A percentile compares a stretch with the other conserved stretches of the same genome.
Evolutionary conservation across 1,140 invertebrate species (phyloP).

Genomic region (Cephus cinctus): DNA sequence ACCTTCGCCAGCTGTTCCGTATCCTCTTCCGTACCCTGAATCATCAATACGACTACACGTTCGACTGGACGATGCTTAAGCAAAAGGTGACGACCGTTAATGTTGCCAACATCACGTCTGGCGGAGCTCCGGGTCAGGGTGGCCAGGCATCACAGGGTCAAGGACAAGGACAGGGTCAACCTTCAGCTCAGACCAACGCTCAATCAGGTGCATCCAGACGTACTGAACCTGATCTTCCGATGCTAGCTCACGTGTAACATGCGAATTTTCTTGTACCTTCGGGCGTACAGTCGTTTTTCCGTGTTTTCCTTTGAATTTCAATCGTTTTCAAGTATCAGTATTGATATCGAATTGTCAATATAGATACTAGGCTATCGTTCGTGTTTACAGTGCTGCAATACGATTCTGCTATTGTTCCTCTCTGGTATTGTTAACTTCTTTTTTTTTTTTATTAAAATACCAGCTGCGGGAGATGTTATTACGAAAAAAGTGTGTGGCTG

Average conservation of each 20-base stretch:
- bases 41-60: conserved; percentile 99
- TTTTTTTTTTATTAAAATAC: conserved; percentile 1
- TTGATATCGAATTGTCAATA: too few species aligned
- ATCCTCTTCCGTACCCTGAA: conserved; percentile 99
- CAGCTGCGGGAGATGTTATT: conserved; percentile 6
- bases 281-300: too few species aligned
- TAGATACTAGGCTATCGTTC: too few species aligned
- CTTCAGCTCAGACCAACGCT: conserved; percentile 30
- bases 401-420: conserved; percentile 10
- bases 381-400: neutral
- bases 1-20: conserved; percentile 93
- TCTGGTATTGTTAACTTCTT: conserved; percentile 5
- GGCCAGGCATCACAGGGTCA: conserved; percentile 31
- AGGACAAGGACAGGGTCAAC: conserved; percentile 38
- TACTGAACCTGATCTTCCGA: too few species aligned
- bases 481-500: conserved; percentile 6
- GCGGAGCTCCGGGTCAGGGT: conserved; percentile 26
- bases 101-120: conserved; percentile 12
- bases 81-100: conserved; percentile 66
- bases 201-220: conserved; percentile 37
- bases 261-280: too few species aligned
- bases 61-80: conserved; percentile 99
- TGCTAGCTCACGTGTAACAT: too few species aligned
- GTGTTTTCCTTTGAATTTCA: too few species aligned
- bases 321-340: too few species aligned